Evolutionary conservation across 1,140 invertebrate species (phyloP), one percentile per base, ranked within the genome.

Genomic region (Proctacanthus coquilletti): DNA sequence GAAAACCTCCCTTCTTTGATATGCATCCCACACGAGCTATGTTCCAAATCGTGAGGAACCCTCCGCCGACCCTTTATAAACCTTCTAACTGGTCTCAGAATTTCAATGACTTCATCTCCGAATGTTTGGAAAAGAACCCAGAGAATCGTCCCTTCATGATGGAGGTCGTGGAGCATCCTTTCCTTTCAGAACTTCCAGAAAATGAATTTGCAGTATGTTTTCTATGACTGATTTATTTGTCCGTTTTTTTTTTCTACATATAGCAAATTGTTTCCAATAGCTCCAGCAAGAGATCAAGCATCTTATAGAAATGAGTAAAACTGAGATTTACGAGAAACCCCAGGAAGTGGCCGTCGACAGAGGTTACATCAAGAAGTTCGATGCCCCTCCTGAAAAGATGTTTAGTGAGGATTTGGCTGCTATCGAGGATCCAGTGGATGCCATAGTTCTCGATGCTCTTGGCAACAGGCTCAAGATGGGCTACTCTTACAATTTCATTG

Each of bases 71-170:
- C 4, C 52, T 88, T 9, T 69, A 71, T 41, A 69, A 77, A 38
- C 72, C 77, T 13, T 70, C 75, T 0, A 84, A 83, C 56, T 88
- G 83, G 75, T 71, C 77, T 0, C 78, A 83, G 49, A 71, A 72
- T 44, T 80, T 80, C 40, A 80, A 78, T 48, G 85, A 88, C 56
- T 89, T 89, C 45, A 78, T 89, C 38, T 57, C 70, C 11, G 84
- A 89, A 52, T 94, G 88, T 56, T 62, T 94, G 15, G 79, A 84
- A 42, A 93, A 93, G 60, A 87, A 91, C 66, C 80, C 79, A 13
- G 88, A 94, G 47, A 76, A 89, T 58, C 69, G 89, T 18, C 87
- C 89, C 1, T 84, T 75, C 55, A 77, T 86, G 55, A 60, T 73
- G 31, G 87, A 94, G 63, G 64, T 94, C 18, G 62, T 83, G 21